These are phyloP conservation scores for Misgurnus mizolepis DNA, from an alignment of 2,113 vertebrate species.

Conservation along the genomic window DNA sequence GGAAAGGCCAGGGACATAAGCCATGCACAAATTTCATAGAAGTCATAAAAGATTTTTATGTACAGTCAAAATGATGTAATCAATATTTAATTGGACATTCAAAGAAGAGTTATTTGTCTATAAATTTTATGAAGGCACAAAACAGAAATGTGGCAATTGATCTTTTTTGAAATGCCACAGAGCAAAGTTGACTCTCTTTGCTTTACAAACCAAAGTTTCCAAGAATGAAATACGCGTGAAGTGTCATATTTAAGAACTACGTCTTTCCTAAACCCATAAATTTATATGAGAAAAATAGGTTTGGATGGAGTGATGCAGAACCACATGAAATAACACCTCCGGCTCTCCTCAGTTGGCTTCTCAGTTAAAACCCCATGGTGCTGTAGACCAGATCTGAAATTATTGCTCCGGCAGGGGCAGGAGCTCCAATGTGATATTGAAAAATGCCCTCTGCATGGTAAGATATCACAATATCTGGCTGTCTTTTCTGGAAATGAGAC, in stretches of 20 bases:
- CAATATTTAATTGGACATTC: slow-evolving; percentile 4
- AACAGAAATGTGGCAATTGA: neutral
- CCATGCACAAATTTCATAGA: neutral
- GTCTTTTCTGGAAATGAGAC: slow-evolving; percentile 9
- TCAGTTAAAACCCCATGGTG: slow-evolving; percentile 61
- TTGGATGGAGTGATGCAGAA: slow-evolving; percentile 52
- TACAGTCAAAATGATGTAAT: neutral
- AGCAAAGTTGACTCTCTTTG: slow-evolving; percentile 21
- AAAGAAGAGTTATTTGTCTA: neutral
- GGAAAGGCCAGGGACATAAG: neutral
- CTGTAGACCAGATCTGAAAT: slow-evolving; percentile 63
- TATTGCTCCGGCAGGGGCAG: slow-evolving; percentile 61
- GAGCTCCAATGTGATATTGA: slow-evolving; percentile 59
- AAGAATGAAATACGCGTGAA: slow-evolving; percentile 63
- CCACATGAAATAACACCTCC: slow-evolving; percentile 63
- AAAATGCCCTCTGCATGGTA: slow-evolving; percentile 37
- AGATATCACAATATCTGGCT: slow-evolving; percentile 3
- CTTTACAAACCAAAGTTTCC: slow-evolving; percentile 56
- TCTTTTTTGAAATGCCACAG: slow-evolving; percentile 1
- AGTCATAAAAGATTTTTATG: slow-evolving; percentile 25
- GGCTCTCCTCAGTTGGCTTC: slow-evolving; percentile 60
- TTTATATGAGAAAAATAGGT: slow-evolving; percentile 62
- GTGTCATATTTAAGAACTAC: slow-evolving; percentile 68
- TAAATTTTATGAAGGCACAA: slow-evolving; percentile 7
- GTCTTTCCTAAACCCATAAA: slow-evolving; percentile 60